phyloP scores from a whole-genome alignment of 2,888 invertebrate genomes.

The Caradrina clavipalpis region DNA sequence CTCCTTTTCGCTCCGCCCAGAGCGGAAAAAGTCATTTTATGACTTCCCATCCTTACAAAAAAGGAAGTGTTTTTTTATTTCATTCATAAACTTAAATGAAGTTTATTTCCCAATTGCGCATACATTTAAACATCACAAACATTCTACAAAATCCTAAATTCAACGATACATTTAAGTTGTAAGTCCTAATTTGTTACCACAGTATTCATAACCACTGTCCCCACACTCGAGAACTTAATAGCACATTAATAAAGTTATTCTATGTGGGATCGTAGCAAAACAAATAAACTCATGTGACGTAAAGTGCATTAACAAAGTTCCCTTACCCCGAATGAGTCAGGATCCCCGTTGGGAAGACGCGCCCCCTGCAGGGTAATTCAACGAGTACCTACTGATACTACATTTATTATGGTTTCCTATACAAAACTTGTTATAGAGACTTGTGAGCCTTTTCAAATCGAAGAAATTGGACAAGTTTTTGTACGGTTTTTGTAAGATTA shows the following conservation, averaged over 20 bases:
- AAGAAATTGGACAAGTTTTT: constrained; percentile 48
- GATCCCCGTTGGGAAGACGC: constrained; percentile 66
- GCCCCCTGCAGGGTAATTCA: constrained; percentile 65
- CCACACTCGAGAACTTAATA: constrained; percentile 24
- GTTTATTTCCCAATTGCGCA: background rate
- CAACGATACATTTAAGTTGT: background rate
- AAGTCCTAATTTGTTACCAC: constrained; percentile 13
- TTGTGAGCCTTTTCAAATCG: constrained; percentile 47
- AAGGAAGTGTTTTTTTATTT: background rate
- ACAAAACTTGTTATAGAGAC: constrained; percentile 47
- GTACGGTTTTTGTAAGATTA: constrained; percentile 18
- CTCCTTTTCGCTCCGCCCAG: too few species aligned
- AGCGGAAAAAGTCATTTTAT: too few species aligned
- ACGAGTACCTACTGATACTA: constrained; percentile 54
- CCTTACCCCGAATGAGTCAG: constrained; percentile 74
- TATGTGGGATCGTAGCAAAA: constrained; percentile 45
- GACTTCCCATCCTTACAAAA: too few species aligned
- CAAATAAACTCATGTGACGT: constrained; percentile 65
- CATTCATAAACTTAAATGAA: background rate
- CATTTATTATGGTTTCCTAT: constrained; percentile 57
- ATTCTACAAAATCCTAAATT: constrained; percentile 1
- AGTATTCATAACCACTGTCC: constrained; percentile 24
- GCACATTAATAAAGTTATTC: constrained; percentile 52
- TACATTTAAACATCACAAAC: background rate
- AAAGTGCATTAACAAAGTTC: constrained; percentile 82